A percentile compares a stretch with the other conserved stretches of the same genome.
Conservation (phyloP, 2,797 vertebrate genomes). For the Cossypha heuglini region DNA sequence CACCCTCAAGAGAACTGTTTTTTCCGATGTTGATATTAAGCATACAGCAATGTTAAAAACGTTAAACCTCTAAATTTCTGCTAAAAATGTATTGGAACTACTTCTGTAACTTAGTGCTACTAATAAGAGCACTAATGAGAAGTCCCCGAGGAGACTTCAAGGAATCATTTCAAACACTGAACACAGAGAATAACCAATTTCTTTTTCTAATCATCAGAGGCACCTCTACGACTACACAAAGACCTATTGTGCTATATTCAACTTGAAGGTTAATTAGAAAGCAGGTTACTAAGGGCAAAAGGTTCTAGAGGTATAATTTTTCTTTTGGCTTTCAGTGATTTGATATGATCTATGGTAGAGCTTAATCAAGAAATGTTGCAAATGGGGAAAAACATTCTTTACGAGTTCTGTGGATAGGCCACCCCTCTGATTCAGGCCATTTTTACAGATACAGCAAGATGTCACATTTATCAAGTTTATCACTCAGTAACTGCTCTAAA, state of each 20-base stretch:
- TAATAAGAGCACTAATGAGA: not conserved
- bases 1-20: not conserved
- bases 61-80: not conserved
- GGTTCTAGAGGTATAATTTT: not conserved
- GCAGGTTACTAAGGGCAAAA: not conserved
- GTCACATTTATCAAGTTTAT: not conserved
- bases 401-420: not conserved
- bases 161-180: not conserved
- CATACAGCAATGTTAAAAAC: not conserved
- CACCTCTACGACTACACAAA: not conserved
- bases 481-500: not conserved
- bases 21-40: rapidly evolving
- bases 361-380: not conserved
- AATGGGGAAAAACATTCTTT: not conserved
- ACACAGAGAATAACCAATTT: not conserved
- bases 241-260: not conserved
- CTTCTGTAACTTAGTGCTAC: not conserved
- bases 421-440: not conserved
- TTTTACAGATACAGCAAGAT: not conserved
- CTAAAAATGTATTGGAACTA: not conserved
- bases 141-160: not conserved
- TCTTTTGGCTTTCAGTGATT: not conserved
- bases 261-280: not conserved
- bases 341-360: not conserved
- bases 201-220: not conserved